Evolutionary conservation across 2,797 vertebrate genomes (phyloP).

Genomic region (Fistularia commersonii): DNA sequence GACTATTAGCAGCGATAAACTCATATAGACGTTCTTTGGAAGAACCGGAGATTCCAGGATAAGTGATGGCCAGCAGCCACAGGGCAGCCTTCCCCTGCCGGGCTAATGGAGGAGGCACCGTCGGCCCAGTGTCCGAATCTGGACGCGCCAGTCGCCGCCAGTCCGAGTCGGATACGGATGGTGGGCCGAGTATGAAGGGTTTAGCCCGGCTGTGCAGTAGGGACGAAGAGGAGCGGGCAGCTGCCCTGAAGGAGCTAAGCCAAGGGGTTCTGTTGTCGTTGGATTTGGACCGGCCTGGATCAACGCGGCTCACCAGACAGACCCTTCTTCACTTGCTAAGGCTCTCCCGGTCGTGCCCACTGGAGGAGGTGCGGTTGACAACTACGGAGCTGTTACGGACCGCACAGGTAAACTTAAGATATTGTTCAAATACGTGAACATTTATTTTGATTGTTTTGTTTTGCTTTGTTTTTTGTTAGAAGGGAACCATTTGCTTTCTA

Average conservation of each 20-base stretch:
- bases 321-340: conserved; percentile 66
- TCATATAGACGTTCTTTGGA: conserved; percentile 4
- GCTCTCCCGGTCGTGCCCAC: conserved; percentile 66
- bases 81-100: conserved; percentile 3
- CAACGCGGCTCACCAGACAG: conserved; percentile 39
- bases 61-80: conserved; percentile 46
- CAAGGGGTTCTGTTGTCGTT: conserved; percentile 45
- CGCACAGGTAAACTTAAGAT: conserved; percentile 56
- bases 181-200: conserved; percentile 31
- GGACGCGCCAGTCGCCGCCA: conserved; percentile 10
- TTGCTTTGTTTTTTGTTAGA: too few species aligned
- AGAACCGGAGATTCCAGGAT: not conserved
- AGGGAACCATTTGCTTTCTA: too few species aligned
- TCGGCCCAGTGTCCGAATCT: conserved; percentile 8
- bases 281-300: conserved; percentile 32
- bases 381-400: conserved; percentile 58
- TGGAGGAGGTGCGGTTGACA: conserved; percentile 54
- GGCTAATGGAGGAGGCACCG: conserved; percentile 23
- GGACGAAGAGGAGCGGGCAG: conserved; percentile 57
- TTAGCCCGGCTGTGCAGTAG: conserved; percentile 65
- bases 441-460: too few species aligned
- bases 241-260: conserved; percentile 65
- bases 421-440: too few species aligned
- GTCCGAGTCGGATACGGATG: conserved; percentile 47
- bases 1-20: conserved; percentile 10